Percentiles rank a stretch among this genome's conserved stretches.
These are phyloP conservation scores for Dasyprocta punctata DNA, from an alignment of 2,113 vertebrate genomes.

Conservation along the genomic window DNA sequence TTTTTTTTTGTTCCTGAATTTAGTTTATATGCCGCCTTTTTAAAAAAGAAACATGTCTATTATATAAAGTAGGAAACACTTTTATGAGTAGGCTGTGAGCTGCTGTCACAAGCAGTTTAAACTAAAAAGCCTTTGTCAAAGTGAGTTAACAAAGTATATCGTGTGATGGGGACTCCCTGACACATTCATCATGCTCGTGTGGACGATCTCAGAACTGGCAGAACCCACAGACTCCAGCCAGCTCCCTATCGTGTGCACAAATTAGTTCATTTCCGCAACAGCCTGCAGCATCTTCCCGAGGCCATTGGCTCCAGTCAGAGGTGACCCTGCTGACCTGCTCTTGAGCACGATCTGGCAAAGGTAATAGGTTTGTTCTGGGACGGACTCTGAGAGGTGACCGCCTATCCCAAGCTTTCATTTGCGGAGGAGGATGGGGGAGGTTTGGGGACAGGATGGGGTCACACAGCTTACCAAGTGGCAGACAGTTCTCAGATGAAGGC, in stretches of 20 bases:
- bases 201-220: constrained; percentile 8
- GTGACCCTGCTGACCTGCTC: neutral
- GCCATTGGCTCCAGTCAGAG: neutral
- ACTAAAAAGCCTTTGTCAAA: constrained; percentile 61
- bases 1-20: neutral
- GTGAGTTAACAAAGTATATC: constrained; percentile 44
- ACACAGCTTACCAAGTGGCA: neutral
- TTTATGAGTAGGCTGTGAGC: constrained; percentile 11
- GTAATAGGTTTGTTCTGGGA: constrained; percentile 27
- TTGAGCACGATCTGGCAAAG: neutral
- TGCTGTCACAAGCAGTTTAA: constrained; percentile 57
- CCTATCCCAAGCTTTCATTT: constrained; percentile 10
- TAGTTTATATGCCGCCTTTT: neutral
- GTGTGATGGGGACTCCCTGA: constrained; percentile 22
- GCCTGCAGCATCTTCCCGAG: neutral
- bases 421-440: neutral
- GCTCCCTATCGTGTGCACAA: neutral
- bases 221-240: neutral
- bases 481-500: neutral
- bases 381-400: neutral
- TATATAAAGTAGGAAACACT: constrained; percentile 42
- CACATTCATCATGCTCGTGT: neutral
- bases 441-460: neutral
- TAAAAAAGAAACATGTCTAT: neutral
- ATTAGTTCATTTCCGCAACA: neutral